Conservation (phyloP, 2,888 invertebrate genomes). For the Ophioninae sp. region DNA sequence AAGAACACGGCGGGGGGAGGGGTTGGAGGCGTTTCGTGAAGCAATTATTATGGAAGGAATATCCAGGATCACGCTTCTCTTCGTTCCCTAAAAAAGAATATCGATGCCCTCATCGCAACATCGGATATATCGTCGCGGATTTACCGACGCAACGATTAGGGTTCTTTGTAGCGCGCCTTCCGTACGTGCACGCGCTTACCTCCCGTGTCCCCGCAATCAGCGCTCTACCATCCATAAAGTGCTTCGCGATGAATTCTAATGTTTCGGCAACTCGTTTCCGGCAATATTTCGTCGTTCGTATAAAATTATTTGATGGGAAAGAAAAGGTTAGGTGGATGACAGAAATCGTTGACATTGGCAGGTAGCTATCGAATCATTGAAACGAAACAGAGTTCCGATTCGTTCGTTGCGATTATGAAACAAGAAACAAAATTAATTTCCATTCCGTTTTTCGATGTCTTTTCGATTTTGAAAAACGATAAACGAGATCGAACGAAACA, state of each 20-base stretch:
- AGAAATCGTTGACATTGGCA: neutral
- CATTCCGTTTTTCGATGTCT: too few relatives aligned
- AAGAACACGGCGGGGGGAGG: neutral
- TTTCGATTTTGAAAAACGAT: too few relatives aligned
- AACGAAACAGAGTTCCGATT: slow-evolving; percentile 7
- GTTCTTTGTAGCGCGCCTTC: slow-evolving; percentile 1
- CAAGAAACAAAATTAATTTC: too few relatives aligned
- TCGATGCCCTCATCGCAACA: slow-evolving; percentile 1
- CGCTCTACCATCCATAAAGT: neutral
- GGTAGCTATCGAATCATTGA: neutral
- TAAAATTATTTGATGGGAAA: neutral
- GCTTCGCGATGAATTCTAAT: slow-evolving; percentile 1
- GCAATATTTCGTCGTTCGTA: neutral
- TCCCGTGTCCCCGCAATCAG: neutral
- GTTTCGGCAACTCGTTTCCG: neutral
- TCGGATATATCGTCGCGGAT: neutral
- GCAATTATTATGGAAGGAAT: slow-evolving; percentile 24
- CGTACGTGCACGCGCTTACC: neutral
- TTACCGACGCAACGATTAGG: neutral
- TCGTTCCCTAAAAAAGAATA: slow-evolving; percentile 9
- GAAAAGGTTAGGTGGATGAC: neutral
- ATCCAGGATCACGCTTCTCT: slow-evolving; percentile 20
- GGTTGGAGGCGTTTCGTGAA: neutral
- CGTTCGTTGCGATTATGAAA: slow-evolving; percentile 45
- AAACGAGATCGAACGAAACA: too few relatives aligned